Evolutionary conservation across 2,113 vertebrate genomes (phyloP), one percentile per base, ranked within the genome.

Genomic region (Tautogolabrus adspersus): DNA sequence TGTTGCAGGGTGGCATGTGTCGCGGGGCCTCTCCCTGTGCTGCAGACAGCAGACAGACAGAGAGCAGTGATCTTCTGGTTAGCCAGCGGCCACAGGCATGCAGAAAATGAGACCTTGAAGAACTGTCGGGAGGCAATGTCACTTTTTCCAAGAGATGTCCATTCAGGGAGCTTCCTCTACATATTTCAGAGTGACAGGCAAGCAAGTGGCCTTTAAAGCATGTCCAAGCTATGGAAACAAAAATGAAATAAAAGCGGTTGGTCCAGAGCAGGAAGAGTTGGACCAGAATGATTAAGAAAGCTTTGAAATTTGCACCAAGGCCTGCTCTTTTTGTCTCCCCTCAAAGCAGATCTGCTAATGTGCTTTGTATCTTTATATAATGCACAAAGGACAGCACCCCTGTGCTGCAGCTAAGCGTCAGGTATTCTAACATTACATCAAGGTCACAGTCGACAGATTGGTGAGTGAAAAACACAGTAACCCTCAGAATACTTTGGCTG

Each of bases 61-160:
- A 74, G 68, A 78, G 86, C 75, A 82, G 88, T 64, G 76, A 86
- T 83, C 84, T 74, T 83, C 47, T 81, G 82, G 88, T 77, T 54
- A 74, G 86, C 77, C 49, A 11, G 77, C 11, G 66, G 72, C 90
- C 92, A 78, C 93, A 92, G 87, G 84, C 76, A 92, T 62, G 81
- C 87, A 61, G 87, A 80, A 86, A 91, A 91, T 89, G 79, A 91
- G 82, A 88, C 83, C 82, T 81, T 86, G 55, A 84, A 75, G 78
- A 81, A 83, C 71, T 71, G 82, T 71, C 46, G 65, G 79, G 67
- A 83, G 80, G 64, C 72, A n/a, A 62, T 88, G 88, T 91, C 87
- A 91, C 72, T 87, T 88, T 92, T 93, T 93, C 91, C 86, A 13
- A 66, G 72, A 65, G 68, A 87, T 81, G 82, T 82, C 83, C 64